Conservation (phyloP, 2,797 vertebrate species). For the Kryptolebias ocellatus region DNA sequence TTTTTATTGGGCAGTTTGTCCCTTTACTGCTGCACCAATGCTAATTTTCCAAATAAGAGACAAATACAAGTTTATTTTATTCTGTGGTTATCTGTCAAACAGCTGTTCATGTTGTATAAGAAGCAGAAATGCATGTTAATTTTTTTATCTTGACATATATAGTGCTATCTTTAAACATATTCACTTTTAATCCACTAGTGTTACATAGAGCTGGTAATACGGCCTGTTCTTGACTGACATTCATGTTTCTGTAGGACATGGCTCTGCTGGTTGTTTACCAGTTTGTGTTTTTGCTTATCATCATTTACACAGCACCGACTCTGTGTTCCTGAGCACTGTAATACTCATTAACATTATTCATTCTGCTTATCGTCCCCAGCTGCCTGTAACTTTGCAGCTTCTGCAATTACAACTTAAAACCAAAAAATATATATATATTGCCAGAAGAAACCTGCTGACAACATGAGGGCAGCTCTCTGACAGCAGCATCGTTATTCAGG, state of each 20-base stretch:
- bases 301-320: conserved; percentile 58
- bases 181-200: too few species aligned
- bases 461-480: conserved; percentile 45
- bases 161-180: too few species aligned
- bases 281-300: conserved; percentile 53
- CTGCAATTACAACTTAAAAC: conserved; percentile 59
- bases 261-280: conserved; percentile 33
- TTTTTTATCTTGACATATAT: too few species aligned
- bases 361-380: conserved; percentile 47
- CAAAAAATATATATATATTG: conserved; percentile 22
- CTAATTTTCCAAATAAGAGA: too few species aligned
- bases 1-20: too few species aligned
- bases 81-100: too few species aligned
- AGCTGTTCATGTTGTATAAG: too few species aligned
- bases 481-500: conserved; percentile 50
- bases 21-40: too few species aligned
- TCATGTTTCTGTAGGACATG: conserved; percentile 42
- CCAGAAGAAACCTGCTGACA: conserved; percentile 32
- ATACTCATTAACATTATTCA: conserved; percentile 56
- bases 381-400: conserved; percentile 55
- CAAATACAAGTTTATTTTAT: too few species aligned
- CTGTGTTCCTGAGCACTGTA: conserved; percentile 35
- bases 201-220: not conserved
- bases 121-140: too few species aligned
- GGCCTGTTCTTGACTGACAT: conserved; percentile 41